A percentile compares a stretch with the other conserved stretches of the same genome.
Conservation (phyloP, 1,140 invertebrate species). For the Scaptodrosophila lebanonensis region DNA sequence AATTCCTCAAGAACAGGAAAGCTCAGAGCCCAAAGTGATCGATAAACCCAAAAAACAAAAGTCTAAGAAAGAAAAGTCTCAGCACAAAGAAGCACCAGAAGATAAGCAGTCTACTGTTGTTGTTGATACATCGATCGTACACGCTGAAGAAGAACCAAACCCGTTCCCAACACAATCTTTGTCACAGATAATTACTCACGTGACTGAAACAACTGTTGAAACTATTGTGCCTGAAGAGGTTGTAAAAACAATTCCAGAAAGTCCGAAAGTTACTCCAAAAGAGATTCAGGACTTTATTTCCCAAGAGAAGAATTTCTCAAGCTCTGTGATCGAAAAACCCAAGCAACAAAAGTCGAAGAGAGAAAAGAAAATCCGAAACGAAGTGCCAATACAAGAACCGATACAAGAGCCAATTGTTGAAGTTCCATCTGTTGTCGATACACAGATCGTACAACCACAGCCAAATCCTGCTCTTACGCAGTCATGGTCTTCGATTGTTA, state of each 20-base stretch:
- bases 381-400: background rate
- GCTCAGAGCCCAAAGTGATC: conserved; percentile 1
- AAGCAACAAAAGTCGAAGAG: background rate
- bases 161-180: no score
- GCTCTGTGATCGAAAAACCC: background rate
- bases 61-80: conserved; percentile 17
- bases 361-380: background rate
- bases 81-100: background rate
- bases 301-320: background rate
- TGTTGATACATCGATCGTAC: no score
- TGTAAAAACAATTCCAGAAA: no score
- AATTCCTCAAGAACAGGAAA: no score
- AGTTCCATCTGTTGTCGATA: no score
- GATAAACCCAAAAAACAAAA: conserved; percentile 32
- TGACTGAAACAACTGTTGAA: no score
- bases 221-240: background rate
- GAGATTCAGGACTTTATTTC: background rate
- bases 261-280: no score
- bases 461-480: background rate
- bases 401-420: background rate
- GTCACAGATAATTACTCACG: no score
- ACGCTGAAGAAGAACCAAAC: no score
- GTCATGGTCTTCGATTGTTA: conserved; percentile 13
- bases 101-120: no score
- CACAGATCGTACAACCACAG: no score